Percentiles rank a stretch among this genome's conserved stretches.
Evolutionary conservation across 2,888 invertebrate genomes (phyloP).

Genomic region (Agonopterix subpropinquella): DNA sequence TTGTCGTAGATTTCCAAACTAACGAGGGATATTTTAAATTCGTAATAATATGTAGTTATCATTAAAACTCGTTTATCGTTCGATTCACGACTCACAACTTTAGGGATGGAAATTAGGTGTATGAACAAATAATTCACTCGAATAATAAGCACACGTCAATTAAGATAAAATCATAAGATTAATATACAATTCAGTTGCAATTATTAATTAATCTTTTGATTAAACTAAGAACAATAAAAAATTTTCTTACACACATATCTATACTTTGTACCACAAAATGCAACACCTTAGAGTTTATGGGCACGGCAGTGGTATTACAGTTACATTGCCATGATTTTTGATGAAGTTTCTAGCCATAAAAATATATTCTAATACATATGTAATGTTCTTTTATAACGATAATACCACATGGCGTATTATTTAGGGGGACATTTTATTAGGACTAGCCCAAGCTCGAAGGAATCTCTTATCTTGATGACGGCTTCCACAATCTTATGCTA

Average conservation of each 20-base stretch:
- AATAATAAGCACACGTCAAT: conserved; percentile 28
- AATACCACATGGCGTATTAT: conserved; percentile 25
- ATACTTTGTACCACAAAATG: conserved; percentile 66
- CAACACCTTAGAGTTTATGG: conserved; percentile 41
- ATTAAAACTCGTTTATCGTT: too few relatives aligned
- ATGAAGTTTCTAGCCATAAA: conserved; percentile 7
- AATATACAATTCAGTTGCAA: conserved; percentile 19
- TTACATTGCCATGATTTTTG: conserved; percentile 12
- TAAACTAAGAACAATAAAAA: too few relatives aligned
- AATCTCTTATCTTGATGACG: conserved; percentile 15
- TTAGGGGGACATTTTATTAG: conserved; percentile 27
- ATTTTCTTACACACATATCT: conserved; percentile 18
- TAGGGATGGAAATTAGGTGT: too few relatives aligned
- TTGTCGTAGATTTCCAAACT: too few relatives aligned
- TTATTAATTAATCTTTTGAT: too few relatives aligned
- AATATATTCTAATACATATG: conserved; percentile 6
- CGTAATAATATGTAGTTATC: too few relatives aligned
- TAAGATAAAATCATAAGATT: conserved; percentile 18
- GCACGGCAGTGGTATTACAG: conserved; percentile 32
- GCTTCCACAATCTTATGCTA: conserved; percentile 60
- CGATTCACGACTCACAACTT: too few relatives aligned
- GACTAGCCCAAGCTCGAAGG: conserved; percentile 37
- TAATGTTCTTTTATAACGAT: conserved; percentile 7
- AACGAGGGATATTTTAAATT: too few relatives aligned
- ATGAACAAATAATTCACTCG: too few relatives aligned